Evolutionary conservation across 1,140 invertebrate genomes (phyloP), one percentile per base, ranked within the genome.

Genomic region (Prorops nasuta): DNA sequence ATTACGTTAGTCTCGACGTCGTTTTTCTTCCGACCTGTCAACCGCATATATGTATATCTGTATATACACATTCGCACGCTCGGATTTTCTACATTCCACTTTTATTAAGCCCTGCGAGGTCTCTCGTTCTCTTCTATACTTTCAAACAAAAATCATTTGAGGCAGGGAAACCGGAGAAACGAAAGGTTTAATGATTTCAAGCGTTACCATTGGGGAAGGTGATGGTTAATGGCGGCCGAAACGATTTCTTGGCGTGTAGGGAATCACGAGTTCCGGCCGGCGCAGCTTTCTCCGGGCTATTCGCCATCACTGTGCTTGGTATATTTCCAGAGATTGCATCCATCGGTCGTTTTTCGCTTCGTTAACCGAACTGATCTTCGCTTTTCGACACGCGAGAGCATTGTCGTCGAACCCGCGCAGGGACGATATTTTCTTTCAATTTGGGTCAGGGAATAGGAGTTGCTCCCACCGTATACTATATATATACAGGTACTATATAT

Each of bases 401-500:
- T n/a, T n/a, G n/a, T 4, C 24, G 24, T 10, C 24, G 24, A 28
- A 28, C 24, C 24, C 4, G 10, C 4, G 10, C 24, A 6, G 24
- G n/a, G 47, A 50, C 54, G 49, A 60, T 71, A 69, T 72, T 72
- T 71, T 73, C 63, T 70, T 73, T 72, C 60, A 66, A 72, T 73
- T 66, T 68, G 39, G 53, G 43, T 50, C 32, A 34, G 16, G 28
- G 19, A 28, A 38, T 18, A 21, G 8, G 28, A 37, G 40, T 3
- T 9, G 31, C n/a, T n/a, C n/a, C n/a, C n/a, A n/a, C n/a, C n/a
- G n/a, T n/a, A n/a, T n/a, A n/a, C n/a, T n/a, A n/a, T n/a, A n/a
- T n/a, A n/a, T n/a, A n/a, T n/a, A n/a, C n/a, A n/a, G n/a, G n/a
- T n/a, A n/a, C n/a, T n/a, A n/a, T n/a, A n/a, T n/a, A n/a, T n/a